Evolutionary conservation across 2,113 vertebrate species (phyloP).

Genomic region (Chloroceryle aenea): DNA sequence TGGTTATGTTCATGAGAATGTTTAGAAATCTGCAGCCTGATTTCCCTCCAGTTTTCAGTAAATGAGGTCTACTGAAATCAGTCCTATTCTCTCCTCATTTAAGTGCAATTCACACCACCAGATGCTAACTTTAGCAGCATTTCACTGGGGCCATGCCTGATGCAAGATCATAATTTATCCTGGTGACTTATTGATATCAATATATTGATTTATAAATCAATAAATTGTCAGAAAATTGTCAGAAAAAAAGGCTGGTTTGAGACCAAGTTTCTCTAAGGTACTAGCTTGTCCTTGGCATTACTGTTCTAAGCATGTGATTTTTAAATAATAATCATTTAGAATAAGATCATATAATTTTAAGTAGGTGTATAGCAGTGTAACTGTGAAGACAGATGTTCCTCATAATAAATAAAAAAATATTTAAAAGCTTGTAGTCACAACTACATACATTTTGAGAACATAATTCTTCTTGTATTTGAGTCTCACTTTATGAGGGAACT

Average conservation of each 20-base stretch:
- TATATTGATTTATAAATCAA: background rate
- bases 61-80: background rate
- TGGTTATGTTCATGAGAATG: background rate
- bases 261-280: background rate
- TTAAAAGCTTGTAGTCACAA: background rate
- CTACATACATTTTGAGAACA: background rate
- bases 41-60: background rate
- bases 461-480: background rate
- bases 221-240: background rate
- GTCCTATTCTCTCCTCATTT: background rate
- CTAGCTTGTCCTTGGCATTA: background rate
- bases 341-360: background rate
- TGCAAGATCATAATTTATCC: background rate
- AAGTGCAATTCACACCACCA: background rate
- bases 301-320: background rate
- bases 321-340: background rate
- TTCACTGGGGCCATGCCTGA: background rate
- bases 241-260: background rate
- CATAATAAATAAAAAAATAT: background rate
- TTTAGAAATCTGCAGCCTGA: background rate
- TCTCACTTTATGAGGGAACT: background rate
- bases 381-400: background rate
- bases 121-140: background rate
- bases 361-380: background rate
- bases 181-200: too few species aligned